phyloP scores from a whole-genome alignment of 2,797 vertebrate species.

The Anabas testudineus region DNA sequence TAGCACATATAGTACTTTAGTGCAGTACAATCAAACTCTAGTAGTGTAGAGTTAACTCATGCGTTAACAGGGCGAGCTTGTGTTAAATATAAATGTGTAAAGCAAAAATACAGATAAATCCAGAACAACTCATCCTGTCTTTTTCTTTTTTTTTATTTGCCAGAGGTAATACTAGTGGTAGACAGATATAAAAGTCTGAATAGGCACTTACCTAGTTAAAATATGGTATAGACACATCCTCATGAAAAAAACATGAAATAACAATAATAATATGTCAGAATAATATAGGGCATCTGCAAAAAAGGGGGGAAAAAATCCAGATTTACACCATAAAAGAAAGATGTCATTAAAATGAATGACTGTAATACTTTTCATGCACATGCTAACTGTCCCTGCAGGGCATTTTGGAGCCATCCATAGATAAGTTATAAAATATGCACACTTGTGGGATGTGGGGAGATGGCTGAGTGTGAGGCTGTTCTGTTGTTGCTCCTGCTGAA shows the following conservation, averaged over 20 bases:
- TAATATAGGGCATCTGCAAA: slow-evolving; percentile 4
- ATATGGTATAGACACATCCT: too few species aligned
- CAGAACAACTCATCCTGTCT: neutral
- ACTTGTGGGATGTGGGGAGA: slow-evolving; percentile 11
- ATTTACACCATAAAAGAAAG: slow-evolving; percentile 21
- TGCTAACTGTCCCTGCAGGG: slow-evolving; percentile 39
- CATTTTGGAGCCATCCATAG: slow-evolving; percentile 20
- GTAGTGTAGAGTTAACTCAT: neutral
- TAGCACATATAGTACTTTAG: neutral
- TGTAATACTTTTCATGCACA: slow-evolving; percentile 27
- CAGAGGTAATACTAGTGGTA: too few species aligned
- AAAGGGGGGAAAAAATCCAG: slow-evolving; percentile 20
- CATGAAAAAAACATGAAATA: slow-evolving; percentile 6
- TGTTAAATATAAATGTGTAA: too few species aligned
- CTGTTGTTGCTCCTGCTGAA: slow-evolving; percentile 4
- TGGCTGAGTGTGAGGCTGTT: neutral
- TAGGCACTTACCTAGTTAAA: neutral
- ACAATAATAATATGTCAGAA: neutral
- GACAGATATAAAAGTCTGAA: neutral
- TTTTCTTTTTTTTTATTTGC: slow-evolving; percentile 3
- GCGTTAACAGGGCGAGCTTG: neutral
- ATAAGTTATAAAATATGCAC: slow-evolving; percentile 46
- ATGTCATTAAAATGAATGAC: slow-evolving; percentile 56
- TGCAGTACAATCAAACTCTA: neutral
- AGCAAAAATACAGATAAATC: neutral